Evolutionary conservation across 1,140 invertebrate genomes (phyloP).

Genomic region (Muscidifurax raptorellus): DNA sequence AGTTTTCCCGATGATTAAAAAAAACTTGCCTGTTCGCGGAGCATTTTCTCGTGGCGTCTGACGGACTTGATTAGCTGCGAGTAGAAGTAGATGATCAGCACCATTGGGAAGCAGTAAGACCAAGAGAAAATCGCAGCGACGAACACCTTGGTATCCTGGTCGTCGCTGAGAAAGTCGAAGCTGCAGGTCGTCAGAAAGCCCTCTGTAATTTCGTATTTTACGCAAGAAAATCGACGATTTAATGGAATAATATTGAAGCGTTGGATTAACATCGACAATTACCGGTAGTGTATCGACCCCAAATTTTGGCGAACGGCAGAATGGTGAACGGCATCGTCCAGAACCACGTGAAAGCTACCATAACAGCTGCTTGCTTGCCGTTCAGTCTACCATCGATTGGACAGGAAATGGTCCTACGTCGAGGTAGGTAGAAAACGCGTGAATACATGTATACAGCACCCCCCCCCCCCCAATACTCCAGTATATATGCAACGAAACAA

Average conservation of each 20-base stretch:
- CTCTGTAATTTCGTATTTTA: conserved; percentile 75
- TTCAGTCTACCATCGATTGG: conserved; percentile 84
- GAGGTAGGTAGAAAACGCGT: neutral
- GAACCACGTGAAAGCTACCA: conserved; percentile 82
- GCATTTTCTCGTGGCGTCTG: conserved; percentile 85
- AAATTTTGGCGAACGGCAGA: conserved; percentile 80
- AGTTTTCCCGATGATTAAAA: neutral
- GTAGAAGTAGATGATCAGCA: conserved; percentile 82
- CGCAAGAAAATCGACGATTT: conserved; percentile 23
- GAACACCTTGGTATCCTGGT: conserved; percentile 82
- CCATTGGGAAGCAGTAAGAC: conserved; percentile 83
- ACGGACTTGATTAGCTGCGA: conserved; percentile 83
- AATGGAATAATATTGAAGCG: no score
- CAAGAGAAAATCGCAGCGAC: conserved; percentile 82
- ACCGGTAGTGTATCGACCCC: conserved; percentile 84
- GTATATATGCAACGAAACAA: neutral
- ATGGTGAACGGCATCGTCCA: conserved; percentile 84
- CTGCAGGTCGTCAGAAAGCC: conserved; percentile 86
- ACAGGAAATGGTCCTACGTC: conserved; percentile 82
- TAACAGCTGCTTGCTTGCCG: conserved; percentile 79
- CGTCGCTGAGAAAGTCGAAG: conserved; percentile 84
- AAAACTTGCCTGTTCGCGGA: conserved; percentile 78
- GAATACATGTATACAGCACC: no score
- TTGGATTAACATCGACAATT: conserved; percentile 15
- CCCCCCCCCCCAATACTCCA: neutral